phyloP scores from a whole-genome alignment of 2,113 vertebrate species.

The Halichoerus grypus region DNA sequence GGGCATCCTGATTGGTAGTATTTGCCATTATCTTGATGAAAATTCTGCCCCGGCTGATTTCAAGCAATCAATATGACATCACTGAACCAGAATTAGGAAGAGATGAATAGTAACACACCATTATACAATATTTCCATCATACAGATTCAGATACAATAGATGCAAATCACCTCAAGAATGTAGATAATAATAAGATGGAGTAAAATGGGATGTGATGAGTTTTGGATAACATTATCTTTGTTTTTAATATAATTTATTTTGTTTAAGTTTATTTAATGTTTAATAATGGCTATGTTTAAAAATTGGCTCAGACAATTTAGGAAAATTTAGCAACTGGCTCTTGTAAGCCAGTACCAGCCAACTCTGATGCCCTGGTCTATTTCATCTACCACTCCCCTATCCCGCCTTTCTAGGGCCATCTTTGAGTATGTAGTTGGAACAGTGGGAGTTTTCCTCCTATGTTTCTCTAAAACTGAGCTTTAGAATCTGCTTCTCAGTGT shows the following conservation, averaged over 20 bases:
- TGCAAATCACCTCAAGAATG: not conserved
- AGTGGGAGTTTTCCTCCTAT: not conserved
- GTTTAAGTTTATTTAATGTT: not conserved
- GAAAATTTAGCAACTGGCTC: not conserved
- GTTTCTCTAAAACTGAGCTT: not conserved
- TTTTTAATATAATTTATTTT: constrained; percentile 41
- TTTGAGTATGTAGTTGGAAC: not conserved
- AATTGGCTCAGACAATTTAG: not conserved
- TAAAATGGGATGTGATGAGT: not conserved
- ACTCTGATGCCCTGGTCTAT: not conserved
- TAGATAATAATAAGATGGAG: not conserved
- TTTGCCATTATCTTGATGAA: not conserved
- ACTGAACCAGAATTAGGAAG: not conserved
- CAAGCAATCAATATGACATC: not conserved
- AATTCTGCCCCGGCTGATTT: not conserved
- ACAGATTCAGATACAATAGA: not conserved
- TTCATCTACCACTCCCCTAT: not conserved
- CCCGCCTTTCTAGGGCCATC: not conserved
- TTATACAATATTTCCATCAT: not conserved
- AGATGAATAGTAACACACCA: not conserved
- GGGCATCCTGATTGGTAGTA: not conserved
- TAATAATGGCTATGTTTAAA: not conserved
- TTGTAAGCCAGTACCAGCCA: not conserved
- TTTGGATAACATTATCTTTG: not conserved
- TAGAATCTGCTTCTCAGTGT: not conserved